Conservation (phyloP, 2,888 invertebrate genomes). For the Hipparchia semele region DNA sequence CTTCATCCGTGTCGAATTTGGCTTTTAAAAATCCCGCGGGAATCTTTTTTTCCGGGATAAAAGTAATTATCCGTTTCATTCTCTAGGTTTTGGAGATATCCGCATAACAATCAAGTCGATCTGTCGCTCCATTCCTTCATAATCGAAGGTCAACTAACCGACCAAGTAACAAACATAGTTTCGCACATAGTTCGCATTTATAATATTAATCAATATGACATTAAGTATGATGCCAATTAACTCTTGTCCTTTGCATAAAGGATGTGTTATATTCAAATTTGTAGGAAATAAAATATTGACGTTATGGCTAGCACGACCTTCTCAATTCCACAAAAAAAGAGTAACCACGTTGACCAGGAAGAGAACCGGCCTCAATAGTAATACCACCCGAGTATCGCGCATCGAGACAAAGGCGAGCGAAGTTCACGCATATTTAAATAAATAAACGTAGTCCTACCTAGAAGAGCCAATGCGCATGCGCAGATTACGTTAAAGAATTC, state of each 20-base stretch:
- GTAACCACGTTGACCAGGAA: slow-evolving; percentile 58
- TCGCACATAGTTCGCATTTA: too few species aligned
- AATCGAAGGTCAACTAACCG: too few species aligned
- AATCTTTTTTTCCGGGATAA: too few species aligned
- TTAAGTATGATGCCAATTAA: too few species aligned
- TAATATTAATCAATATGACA: too few species aligned
- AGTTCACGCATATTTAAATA: slow-evolving; percentile 77
- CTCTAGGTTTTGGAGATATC: too few species aligned
- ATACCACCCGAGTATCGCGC: slow-evolving; percentile 58
- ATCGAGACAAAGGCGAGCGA: slow-evolving; percentile 68
- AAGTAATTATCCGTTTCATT: too few species aligned
- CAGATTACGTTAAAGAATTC: slow-evolving; percentile 43
- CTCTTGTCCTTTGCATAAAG: not conserved
- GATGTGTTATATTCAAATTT: not conserved
- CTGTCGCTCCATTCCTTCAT: too few species aligned
- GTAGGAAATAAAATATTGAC: not conserved
- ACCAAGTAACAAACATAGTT: too few species aligned
- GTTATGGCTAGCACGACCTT: not conserved
- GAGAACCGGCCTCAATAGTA: slow-evolving; percentile 55
- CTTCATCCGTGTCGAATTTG: too few species aligned
- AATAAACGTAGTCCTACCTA: slow-evolving; percentile 62
- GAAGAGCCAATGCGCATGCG: slow-evolving; percentile 54
- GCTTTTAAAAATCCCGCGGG: too few species aligned
- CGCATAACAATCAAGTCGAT: too few species aligned
- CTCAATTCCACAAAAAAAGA: slow-evolving; percentile 40